A percentile compares a stretch with the other conserved stretches of the same genome.
Evolutionary conservation across 2,113 vertebrate species (phyloP).

Genomic region (Syrmaticus mikado): DNA sequence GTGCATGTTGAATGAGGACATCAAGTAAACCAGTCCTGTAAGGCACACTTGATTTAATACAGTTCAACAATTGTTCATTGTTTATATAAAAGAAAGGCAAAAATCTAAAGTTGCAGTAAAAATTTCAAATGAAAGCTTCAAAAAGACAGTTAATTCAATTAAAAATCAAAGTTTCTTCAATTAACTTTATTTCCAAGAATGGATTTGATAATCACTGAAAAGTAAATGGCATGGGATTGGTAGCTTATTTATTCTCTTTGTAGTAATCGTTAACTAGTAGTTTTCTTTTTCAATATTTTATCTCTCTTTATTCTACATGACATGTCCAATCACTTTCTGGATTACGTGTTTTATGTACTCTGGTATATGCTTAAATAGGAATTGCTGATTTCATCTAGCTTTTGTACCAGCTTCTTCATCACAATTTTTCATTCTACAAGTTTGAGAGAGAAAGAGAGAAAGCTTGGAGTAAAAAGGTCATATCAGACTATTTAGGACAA

Average conservation of each 20-base stretch:
- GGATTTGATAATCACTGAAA: background rate
- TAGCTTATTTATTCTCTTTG: background rate
- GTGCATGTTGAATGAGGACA: background rate
- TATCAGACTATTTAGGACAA: background rate
- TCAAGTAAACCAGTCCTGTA: background rate
- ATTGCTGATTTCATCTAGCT: background rate
- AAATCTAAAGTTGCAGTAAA: background rate
- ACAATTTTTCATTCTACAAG: background rate
- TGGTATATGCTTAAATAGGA: background rate
- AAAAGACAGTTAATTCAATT: background rate
- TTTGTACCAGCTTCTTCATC: background rate
- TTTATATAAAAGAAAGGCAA: background rate
- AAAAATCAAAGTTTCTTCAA: background rate
- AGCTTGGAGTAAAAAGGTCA: background rate
- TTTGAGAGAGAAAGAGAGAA: background rate
- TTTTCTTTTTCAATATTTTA: background rate
- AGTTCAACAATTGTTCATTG: background rate
- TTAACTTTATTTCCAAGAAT: slow-evolving; percentile 5
- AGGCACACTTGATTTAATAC: background rate
- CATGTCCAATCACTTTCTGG: background rate
- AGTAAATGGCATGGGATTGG: background rate
- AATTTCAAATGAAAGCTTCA: background rate
- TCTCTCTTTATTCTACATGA: background rate
- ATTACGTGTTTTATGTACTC: background rate
- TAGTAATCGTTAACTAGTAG: background rate